Conservation (phyloP, 2,888 invertebrate species). For the Iselma pallidipennis region DNA sequence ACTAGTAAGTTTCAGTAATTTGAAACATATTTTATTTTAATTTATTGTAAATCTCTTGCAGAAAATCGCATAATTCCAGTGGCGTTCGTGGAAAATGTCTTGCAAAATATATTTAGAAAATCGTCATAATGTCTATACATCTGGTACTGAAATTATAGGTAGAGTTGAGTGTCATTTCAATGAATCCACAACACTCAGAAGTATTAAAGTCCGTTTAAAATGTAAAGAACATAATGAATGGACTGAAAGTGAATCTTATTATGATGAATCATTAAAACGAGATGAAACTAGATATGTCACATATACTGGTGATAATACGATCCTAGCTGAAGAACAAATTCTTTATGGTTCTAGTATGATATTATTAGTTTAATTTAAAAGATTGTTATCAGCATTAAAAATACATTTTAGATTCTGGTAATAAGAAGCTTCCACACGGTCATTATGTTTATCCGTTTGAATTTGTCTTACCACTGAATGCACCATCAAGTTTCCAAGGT, state of each 20-base stretch:
- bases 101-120: not conserved
- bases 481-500: constrained; percentile 83
- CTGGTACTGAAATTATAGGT: not conserved
- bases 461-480: constrained; percentile 69
- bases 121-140: not conserved
- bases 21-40: no score
- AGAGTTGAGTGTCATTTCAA: not conserved
- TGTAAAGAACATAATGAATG: constrained; percentile 37
- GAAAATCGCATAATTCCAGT: not conserved
- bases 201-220: constrained; percentile 27
- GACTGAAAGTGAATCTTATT: constrained; percentile 30
- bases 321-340: constrained; percentile 24
- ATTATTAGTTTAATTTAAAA: not conserved
- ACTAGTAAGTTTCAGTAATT: no score
- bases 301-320: constrained; percentile 28
- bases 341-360: constrained; percentile 21
- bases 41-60: no score
- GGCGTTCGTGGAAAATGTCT: not conserved
- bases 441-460: constrained; percentile 77
- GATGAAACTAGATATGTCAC: constrained; percentile 25
- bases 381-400: no score
- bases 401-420: not conserved
- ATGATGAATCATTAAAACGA: constrained; percentile 24
- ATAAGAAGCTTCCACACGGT: constrained; percentile 63
- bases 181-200: constrained; percentile 7